Conservation (phyloP, 2,797 vertebrate genomes). For the Eulemur coronatus region DNA sequence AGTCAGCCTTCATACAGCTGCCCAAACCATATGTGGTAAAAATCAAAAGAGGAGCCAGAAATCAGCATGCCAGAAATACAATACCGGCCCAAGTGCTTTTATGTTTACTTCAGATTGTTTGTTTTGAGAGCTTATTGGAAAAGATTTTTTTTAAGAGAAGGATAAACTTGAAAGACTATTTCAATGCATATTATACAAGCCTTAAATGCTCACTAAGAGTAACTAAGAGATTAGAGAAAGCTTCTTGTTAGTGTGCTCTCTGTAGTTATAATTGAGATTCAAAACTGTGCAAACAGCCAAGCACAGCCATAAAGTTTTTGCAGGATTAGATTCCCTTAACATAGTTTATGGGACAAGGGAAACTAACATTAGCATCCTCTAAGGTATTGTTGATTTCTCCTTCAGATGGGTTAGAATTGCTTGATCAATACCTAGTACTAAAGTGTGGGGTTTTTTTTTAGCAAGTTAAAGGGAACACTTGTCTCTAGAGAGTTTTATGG, state of each 20-base stretch:
- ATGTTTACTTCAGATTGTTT: constrained; percentile 77
- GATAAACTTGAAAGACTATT: constrained; percentile 72
- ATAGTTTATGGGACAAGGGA: not conserved
- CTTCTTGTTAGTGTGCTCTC: constrained; percentile 67
- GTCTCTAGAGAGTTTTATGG: not conserved
- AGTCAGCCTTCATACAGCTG: not conserved
- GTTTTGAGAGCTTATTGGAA: constrained; percentile 74
- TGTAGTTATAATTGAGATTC: constrained; percentile 71
- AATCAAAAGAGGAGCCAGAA: constrained; percentile 45
- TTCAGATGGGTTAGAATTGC: not conserved
- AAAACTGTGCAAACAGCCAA: constrained; percentile 73
- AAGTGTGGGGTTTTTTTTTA: not conserved
- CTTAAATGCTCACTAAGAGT: constrained; percentile 73
- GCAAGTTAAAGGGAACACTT: not conserved
- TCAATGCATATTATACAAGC: constrained; percentile 54
- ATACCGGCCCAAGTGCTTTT: constrained; percentile 68
- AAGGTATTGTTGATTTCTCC: not conserved
- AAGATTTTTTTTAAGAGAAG: not conserved
- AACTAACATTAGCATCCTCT: not conserved
- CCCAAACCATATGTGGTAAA: not conserved
- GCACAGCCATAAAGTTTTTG: constrained; percentile 67
- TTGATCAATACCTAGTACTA: not conserved
- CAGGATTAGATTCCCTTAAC: not conserved
- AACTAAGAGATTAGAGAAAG: constrained; percentile 79
- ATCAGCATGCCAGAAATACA: constrained; percentile 55